Evolutionary conservation across 2,888 invertebrate genomes (phyloP), one percentile per base, ranked within the genome.

Genomic region (Desoria tigrina): DNA sequence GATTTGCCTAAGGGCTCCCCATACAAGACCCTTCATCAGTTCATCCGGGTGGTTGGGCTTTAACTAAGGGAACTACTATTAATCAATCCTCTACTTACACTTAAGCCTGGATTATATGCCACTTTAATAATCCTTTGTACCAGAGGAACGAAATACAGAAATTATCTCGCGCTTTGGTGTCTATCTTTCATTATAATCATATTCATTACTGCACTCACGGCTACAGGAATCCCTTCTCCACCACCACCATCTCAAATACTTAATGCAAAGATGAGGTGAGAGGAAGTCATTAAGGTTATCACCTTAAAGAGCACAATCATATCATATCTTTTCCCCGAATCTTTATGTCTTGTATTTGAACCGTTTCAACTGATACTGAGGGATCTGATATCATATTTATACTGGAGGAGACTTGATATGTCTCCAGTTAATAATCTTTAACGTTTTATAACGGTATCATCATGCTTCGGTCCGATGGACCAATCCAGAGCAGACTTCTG

Each of bases 281-380:
- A 71, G 70, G 70, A 71, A 71, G 70, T 71, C 65, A 71, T 71
- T 71, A 71, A 65, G 63, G 65, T 68, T 63, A 67, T 70, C 62
- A 69, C 69, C 62, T 67, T 63, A n/a, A n/a, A 32, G 32, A 32
- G 32, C 32, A 32, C 32, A 4, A 32, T 32, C 32, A 11, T 4
- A 32, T 11, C 11, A 11, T 62, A 63, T 67, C 59, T 42, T 57
- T 39, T 42, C 55, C 56, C 57, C 61, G 56, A 42, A 32, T 32
- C 4, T 32, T 32, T 7, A 32, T 7, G 32, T 32, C 32, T 32
- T 32, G 32, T 32, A 23, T 14, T 27, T 53, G 23, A 26, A 21
- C 21, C 45, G n/a, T 45, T 45, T 9, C n/a, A 45, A 9, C 18
- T 16, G 45, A 21, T 45, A 11, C 39, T 39, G 39, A 39, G 39